Conservation (phyloP, 2,113 vertebrate genomes). For the Peucedramus taeniatus region DNA sequence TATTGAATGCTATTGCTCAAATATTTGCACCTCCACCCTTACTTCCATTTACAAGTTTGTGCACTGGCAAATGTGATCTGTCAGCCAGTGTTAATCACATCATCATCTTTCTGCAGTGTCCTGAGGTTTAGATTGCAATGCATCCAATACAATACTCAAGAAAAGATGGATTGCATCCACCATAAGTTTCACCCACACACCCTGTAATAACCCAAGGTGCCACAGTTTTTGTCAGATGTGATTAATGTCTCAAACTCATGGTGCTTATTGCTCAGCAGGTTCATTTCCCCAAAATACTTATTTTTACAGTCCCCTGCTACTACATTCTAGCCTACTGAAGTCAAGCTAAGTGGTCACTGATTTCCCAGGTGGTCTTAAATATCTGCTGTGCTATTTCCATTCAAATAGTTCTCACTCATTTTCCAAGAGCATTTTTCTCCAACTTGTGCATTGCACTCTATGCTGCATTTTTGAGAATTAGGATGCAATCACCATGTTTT, state of each 20-base stretch:
- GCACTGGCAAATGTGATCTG: neutral
- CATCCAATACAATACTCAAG: neutral
- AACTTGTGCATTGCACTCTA: neutral
- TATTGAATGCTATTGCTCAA: neutral
- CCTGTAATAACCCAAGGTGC: neutral
- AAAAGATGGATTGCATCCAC: neutral
- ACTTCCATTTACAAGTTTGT: neutral
- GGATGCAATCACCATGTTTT: neutral
- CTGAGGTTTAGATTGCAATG: neutral
- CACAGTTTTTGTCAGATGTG: neutral
- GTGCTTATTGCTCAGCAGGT: neutral
- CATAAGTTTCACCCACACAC: neutral
- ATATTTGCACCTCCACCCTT: neutral
- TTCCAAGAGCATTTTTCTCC: neutral
- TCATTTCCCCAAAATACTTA: neutral
- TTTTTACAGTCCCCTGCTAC: neutral
- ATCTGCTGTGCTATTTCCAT: neutral
- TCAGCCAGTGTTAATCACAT: neutral
- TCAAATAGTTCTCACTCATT: neutral
- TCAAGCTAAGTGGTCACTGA: neutral
- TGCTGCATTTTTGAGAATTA: neutral
- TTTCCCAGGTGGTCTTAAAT: slow-evolving; percentile 18
- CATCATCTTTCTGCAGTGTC: neutral
- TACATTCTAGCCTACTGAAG: neutral
- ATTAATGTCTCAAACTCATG: neutral